Percentiles rank a stretch among this genome's conserved stretches.
phyloP scores from a whole-genome alignment of 2,113 vertebrate species.

The Phrynosoma platyrhinos region DNA sequence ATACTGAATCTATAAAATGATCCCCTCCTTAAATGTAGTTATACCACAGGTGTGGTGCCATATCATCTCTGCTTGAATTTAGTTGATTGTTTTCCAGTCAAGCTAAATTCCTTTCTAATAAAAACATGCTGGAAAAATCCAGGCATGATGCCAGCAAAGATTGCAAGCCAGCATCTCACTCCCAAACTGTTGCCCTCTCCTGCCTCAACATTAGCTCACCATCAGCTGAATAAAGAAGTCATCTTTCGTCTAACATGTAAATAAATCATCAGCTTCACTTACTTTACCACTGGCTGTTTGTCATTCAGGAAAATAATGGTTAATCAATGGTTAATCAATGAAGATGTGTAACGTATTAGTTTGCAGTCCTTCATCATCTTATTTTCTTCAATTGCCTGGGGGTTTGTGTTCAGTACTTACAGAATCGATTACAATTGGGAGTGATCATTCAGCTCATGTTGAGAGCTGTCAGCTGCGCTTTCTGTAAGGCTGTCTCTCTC shows the following conservation, averaged over 20 bases:
- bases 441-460: slow-evolving; percentile 88
- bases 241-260: slow-evolving; percentile 83
- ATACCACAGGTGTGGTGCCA: slow-evolving; percentile 48
- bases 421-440: slow-evolving; percentile 89
- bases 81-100: slow-evolving; percentile 55
- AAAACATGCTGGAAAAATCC: slow-evolving; percentile 51
- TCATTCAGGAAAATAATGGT: slow-evolving; percentile 89
- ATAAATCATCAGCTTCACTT: slow-evolving; percentile 88
- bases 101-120: slow-evolving; percentile 58
- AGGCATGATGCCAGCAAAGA: slow-evolving; percentile 43
- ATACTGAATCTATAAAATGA: slow-evolving; percentile 82
- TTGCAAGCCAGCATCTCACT: slow-evolving; percentile 50
- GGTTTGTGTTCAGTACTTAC: slow-evolving; percentile 85
- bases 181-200: slow-evolving; percentile 56
- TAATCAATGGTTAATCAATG: slow-evolving; percentile 90
- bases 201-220: slow-evolving; percentile 73
- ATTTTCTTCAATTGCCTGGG: slow-evolving; percentile 86
- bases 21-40: slow-evolving; percentile 79
- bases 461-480: slow-evolving; percentile 84
- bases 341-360: slow-evolving; percentile 88
- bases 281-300: slow-evolving; percentile 86
- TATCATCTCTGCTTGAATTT: slow-evolving; percentile 54
- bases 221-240: slow-evolving; percentile 83
- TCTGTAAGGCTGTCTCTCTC: slow-evolving; percentile 68
- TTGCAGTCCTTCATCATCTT: slow-evolving; percentile 87